A percentile compares a stretch with the other conserved stretches of the same genome.
These are phyloP conservation scores for Athene noctua DNA, from an alignment of 2,113 vertebrate species.

Conservation along the genomic window DNA sequence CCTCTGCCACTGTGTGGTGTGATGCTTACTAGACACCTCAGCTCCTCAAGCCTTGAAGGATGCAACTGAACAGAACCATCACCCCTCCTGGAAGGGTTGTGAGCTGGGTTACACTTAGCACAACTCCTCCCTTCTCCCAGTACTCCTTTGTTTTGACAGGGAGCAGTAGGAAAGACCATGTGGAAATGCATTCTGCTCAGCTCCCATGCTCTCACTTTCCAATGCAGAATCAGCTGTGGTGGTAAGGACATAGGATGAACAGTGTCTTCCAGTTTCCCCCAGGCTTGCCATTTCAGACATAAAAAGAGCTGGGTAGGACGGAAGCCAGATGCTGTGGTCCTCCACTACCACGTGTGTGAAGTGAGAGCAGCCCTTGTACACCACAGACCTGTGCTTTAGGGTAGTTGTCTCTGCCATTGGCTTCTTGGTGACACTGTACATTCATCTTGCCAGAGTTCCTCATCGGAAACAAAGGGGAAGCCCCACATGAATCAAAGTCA, in stretches of 20 bases:
- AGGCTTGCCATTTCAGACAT: neutral
- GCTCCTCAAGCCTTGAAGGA: neutral
- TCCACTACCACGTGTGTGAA: neutral
- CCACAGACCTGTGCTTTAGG: neutral
- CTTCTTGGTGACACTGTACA: neutral
- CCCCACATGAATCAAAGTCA: neutral
- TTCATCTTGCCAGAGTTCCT: neutral
- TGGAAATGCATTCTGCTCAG: neutral
- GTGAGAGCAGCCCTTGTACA: neutral
- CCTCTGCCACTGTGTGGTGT: neutral
- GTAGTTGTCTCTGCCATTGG: neutral
- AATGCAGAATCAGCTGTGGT: neutral
- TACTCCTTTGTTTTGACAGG: neutral
- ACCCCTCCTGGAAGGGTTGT: neutral
- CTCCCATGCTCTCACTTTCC: neutral
- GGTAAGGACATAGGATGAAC: neutral
- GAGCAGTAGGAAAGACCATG: neutral
- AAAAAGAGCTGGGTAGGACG: neutral
- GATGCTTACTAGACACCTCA: neutral
- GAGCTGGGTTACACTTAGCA: neutral
- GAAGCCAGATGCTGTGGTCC: neutral
- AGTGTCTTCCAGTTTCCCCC: neutral
- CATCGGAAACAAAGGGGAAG: neutral
- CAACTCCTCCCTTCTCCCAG: neutral
- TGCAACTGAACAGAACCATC: neutral